phyloP scores from a whole-genome alignment of 2,113 vertebrate species.

The Cyphomyrus plagiostoma region DNA sequence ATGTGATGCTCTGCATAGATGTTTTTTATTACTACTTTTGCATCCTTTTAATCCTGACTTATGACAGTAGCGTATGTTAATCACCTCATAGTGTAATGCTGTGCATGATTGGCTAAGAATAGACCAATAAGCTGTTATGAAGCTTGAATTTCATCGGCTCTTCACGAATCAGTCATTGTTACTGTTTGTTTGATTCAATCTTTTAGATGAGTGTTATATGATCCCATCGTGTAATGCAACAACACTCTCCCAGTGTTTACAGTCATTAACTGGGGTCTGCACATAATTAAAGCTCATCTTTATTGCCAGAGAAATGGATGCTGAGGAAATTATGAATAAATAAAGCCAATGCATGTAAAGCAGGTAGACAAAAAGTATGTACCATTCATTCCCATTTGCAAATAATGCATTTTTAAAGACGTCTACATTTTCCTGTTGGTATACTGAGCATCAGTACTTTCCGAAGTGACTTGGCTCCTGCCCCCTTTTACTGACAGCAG shows the following conservation, averaged over 20 bases:
- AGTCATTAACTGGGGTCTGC: background rate
- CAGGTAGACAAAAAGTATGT: background rate
- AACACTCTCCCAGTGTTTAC: background rate
- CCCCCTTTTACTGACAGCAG: background rate
- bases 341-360: background rate
- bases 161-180: background rate
- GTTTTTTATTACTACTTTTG: background rate
- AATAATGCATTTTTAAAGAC: slow-evolving; percentile 1
- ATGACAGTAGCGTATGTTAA: background rate
- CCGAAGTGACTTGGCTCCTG: background rate
- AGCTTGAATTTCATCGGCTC: background rate
- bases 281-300: background rate
- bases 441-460: background rate
- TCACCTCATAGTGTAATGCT: background rate
- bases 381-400: background rate
- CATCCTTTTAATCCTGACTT: background rate
- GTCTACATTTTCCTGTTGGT: background rate
- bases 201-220: background rate
- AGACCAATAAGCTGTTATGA: background rate
- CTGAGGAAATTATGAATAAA: slow-evolving; percentile 8
- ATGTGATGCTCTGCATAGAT: background rate
- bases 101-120: background rate
- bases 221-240: background rate
- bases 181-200: background rate
- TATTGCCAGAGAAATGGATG: background rate